Evolutionary conservation across 2,113 vertebrate species (phyloP).

Genomic region (Podarcis cretensis): DNA sequence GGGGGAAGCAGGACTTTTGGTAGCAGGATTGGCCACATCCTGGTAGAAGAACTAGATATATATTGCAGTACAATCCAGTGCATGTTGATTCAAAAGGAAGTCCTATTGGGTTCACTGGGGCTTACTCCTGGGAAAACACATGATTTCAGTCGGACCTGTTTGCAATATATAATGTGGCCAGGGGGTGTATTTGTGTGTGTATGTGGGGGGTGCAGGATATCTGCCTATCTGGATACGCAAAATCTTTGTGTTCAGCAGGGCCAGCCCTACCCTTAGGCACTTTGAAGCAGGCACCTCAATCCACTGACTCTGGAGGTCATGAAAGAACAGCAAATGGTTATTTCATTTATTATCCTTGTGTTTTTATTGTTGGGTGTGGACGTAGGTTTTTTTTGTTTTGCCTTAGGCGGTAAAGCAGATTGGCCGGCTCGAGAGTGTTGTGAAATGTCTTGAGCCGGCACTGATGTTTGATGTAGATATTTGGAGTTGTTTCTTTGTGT

Average conservation of each 20-base stretch:
- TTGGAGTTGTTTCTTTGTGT: not conserved
- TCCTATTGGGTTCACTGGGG: not conserved
- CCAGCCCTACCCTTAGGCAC: too few relatives aligned
- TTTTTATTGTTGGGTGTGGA: too few relatives aligned
- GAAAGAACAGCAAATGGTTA: too few relatives aligned
- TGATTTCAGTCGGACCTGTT: not conserved
- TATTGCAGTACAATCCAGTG: not conserved
- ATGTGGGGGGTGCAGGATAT: too few relatives aligned
- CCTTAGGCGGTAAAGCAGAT: too few relatives aligned
- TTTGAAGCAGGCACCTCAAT: too few relatives aligned
- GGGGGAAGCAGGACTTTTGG: not conserved
- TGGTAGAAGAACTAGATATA: not conserved
- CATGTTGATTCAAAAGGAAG: not conserved
- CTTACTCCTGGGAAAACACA: not conserved
- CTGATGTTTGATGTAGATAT: not conserved
- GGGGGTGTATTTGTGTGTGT: too few relatives aligned
- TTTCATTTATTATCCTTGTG: too few relatives aligned
- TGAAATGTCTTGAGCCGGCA: too few relatives aligned
- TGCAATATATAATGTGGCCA: not conserved
- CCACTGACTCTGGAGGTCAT: too few relatives aligned
- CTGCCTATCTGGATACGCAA: not conserved
- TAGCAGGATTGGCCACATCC: not conserved
- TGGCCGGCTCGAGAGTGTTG: too few relatives aligned
- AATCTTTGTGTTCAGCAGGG: not conserved
- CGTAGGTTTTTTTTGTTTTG: too few relatives aligned